Percentiles rank a stretch among this genome's conserved stretches.
phyloP scores from a whole-genome alignment of 2,888 invertebrate genomes.

The Erebia ligea region DNA sequence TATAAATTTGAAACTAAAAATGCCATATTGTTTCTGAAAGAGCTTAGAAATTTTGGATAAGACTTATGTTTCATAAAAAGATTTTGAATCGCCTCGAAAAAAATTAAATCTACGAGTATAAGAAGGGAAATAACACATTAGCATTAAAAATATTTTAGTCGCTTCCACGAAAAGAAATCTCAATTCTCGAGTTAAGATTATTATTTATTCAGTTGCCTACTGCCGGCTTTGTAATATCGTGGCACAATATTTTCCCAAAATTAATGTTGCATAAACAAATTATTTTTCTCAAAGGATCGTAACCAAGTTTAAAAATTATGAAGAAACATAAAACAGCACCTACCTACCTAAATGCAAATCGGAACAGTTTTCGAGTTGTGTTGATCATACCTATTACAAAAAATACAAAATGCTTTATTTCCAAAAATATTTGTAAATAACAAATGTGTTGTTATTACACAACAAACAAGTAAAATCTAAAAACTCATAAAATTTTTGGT shows the following conservation, averaged over 20 bases:
- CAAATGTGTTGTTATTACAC: no score
- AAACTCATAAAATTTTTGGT: no score
- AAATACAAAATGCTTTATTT: no score
- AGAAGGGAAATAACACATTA: slow-evolving; percentile 5
- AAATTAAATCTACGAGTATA: not conserved
- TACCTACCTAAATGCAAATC: not conserved
- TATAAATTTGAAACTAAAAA: no score
- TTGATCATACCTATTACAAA: no score
- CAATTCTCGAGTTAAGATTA: slow-evolving; percentile 11
- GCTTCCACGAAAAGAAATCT: slow-evolving; percentile 8
- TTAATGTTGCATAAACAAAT: slow-evolving; percentile 16
- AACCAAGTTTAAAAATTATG: not conserved
- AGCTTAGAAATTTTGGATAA: not conserved
- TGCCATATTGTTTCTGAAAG: no score
- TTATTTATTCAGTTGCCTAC: slow-evolving; percentile 23
- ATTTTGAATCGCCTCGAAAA: not conserved
- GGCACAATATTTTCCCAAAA: slow-evolving; percentile 16
- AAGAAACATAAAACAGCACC: slow-evolving; percentile 1
- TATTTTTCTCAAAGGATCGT: not conserved
- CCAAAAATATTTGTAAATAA: no score
- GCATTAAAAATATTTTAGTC: slow-evolving; percentile 9
- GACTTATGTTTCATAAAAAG: not conserved
- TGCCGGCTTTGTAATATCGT: slow-evolving; percentile 13
- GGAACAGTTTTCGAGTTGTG: not conserved
- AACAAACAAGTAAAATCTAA: no score